Conservation (phyloP, 2,888 invertebrate genomes). For the Pantelozetes paolii region DNA sequence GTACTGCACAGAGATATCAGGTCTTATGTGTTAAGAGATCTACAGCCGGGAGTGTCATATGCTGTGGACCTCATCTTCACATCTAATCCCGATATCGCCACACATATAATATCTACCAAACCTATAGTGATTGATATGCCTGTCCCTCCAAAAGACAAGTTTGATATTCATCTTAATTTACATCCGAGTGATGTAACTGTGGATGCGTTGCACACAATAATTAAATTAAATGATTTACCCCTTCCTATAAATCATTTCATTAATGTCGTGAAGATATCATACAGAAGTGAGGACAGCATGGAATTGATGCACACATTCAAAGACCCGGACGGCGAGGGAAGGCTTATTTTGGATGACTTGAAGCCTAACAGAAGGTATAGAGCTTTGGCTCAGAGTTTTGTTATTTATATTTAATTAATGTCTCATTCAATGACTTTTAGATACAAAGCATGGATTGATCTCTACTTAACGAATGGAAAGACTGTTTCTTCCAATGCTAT, state of each 20-base stretch:
- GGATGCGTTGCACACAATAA: constrained; percentile 57
- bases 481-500: constrained; percentile 84
- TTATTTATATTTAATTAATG: constrained; percentile 29
- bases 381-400: too few species aligned
- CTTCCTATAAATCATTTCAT: constrained; percentile 84
- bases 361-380: constrained; percentile 66
- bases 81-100: constrained; percentile 72
- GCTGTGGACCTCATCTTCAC: constrained; percentile 78
- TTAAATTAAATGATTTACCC: constrained; percentile 75
- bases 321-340: constrained; percentile 65
- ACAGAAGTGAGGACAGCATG: constrained; percentile 65
- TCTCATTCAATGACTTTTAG: constrained; percentile 40
- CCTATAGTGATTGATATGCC: constrained; percentile 68
- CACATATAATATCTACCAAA: constrained; percentile 69
- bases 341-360: constrained; percentile 64
- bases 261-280: constrained; percentile 79
- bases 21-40: constrained; percentile 68
- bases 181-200: constrained; percentile 71
- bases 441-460: constrained; percentile 69
- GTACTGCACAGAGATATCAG: constrained; percentile 76
- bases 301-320: constrained; percentile 70
- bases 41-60: constrained; percentile 72
- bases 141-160: constrained; percentile 63
- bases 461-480: constrained; percentile 82
- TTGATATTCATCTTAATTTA: constrained; percentile 73